Conservation (phyloP, 2,113 vertebrate genomes). For the Chelonoidis abingdonii region DNA sequence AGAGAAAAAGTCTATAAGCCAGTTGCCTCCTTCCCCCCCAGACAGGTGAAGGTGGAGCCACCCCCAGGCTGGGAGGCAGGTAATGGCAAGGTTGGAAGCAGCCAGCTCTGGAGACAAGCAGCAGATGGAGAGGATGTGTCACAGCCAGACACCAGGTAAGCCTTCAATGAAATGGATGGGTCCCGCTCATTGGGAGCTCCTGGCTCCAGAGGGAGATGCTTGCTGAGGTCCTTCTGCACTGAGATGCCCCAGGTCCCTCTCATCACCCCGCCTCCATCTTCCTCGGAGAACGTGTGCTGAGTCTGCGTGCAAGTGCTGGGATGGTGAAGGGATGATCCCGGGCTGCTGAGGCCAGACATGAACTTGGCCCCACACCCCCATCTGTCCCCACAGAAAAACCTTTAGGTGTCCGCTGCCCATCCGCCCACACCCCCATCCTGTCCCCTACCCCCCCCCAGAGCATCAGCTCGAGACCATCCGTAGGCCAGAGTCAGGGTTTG, state of each 20-base stretch:
- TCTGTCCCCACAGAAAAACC: background rate
- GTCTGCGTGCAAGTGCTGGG: background rate
- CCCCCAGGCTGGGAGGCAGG: conserved; percentile 8
- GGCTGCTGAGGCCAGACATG: background rate
- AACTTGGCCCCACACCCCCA: too few relatives aligned
- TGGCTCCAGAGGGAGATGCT: background rate
- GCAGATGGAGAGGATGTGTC: conserved; percentile 9
- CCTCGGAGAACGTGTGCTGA: conserved; percentile 5
- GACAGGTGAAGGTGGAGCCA: background rate
- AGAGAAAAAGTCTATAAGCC: conserved; percentile 69
- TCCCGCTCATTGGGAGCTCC: background rate
- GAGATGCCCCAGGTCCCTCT: background rate
- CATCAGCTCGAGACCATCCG: background rate
- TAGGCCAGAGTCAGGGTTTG: background rate
- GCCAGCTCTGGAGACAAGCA: conserved; percentile 44
- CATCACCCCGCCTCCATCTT: background rate
- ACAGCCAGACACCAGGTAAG: background rate
- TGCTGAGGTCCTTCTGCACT: background rate
- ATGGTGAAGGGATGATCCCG: background rate
- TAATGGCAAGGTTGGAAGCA: background rate
- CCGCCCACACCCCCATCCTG: background rate
- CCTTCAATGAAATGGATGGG: background rate
- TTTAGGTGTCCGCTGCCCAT: background rate
- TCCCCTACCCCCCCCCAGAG: background rate
- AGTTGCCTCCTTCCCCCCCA: background rate